Base-by-base conservation (phyloP, 2,113 vertebrate species). In the Clarias gariepinus region DNA sequence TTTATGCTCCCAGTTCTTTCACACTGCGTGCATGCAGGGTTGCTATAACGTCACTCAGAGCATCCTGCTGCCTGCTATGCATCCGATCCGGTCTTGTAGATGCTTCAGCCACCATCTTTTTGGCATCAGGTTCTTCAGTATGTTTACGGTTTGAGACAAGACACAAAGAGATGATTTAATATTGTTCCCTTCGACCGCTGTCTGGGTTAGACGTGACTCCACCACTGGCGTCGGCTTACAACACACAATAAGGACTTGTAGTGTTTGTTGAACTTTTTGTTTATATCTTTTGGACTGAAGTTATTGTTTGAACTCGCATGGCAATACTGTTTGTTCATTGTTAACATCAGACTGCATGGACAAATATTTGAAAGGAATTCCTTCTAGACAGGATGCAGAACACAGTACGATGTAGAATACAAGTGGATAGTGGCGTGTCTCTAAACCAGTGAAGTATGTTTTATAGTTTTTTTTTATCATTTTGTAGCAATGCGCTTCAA, bases 21-120 rank as follows among this genome's bases (percentile, higher is more conserved):
- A 36, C 68, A 76, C 52, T 73, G 79, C 11, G 30, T 30, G 28
- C 86, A 64, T 52, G 73, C 68, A 76, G 60, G 69, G n/a, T 47
- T 77, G 80, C 64, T 47, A 25, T 74, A 58, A 82, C 69, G 69
- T 82, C 55, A 77, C 69, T 36, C 12, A 9, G n/a, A 21, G 79
- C 66, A n/a, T 86, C 79, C 79, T 52, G 60, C 47, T 82, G 68
- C 12, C 85, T 71, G 33, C 61, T 86, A 13, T 61, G 23, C 57
- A 8, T 60, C 66, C 33, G 85, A 86, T 86, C 85, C 78, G 8
- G 18, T 81, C 81, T 78, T 60, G 74, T 23, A 21, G 18, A 74
- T 25, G 33, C 85, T 82, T 83, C 21, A 83, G 47, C 86, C n/a
- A 16, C 85, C 83, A 83, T 68, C 83, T 47, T 83, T 47, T 63